phyloP scores from a whole-genome alignment of 2,113 vertebrate genomes.

The Rutilus rutilus region DNA sequence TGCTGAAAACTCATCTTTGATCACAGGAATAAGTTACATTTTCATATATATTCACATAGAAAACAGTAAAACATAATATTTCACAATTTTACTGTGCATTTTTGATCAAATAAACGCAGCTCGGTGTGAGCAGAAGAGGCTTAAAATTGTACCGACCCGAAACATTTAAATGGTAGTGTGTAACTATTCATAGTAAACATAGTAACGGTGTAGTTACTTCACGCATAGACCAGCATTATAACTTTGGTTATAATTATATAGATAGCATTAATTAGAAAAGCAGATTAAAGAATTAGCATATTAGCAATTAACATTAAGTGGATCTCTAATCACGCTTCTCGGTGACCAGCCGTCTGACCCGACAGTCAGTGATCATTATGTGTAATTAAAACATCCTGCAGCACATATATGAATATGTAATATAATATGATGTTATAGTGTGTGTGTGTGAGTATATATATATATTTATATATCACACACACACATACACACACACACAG shows the following conservation, averaged over 20 bases:
- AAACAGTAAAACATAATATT: background rate
- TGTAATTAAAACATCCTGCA: background rate
- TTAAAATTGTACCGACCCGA: background rate
- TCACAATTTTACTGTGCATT: background rate
- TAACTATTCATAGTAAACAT: background rate
- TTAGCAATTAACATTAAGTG: background rate
- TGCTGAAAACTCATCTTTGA: background rate
- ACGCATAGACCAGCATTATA: background rate
- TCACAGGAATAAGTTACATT: background rate
- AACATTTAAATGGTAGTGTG: background rate
- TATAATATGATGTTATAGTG: background rate
- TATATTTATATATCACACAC: no score
- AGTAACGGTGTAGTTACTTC: background rate
- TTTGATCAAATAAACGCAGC: background rate
- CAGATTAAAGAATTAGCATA: background rate
- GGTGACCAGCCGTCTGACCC: background rate
- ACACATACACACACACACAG: no score
- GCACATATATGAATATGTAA: background rate
- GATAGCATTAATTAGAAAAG: background rate
- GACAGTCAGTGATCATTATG: background rate
- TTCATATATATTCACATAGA: background rate
- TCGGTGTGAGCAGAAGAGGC: background rate
- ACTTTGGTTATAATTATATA: background rate
- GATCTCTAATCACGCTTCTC: background rate
- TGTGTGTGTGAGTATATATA: background rate